These are phyloP conservation scores for Orchestia grillus DNA, from an alignment of 1,140 invertebrate species.

Conservation along the genomic window DNA sequence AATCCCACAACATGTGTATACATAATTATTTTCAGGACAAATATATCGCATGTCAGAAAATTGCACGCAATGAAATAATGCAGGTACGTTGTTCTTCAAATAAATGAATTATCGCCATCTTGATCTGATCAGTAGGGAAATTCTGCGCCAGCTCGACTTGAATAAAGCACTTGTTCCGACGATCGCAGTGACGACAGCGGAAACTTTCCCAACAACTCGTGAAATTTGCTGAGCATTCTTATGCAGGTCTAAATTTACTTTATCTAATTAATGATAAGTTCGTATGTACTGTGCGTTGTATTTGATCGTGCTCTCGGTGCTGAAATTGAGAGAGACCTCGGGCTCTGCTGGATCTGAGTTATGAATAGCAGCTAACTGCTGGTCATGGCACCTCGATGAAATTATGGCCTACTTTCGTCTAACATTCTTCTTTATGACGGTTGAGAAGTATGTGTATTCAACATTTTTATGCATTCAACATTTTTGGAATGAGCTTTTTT, in stretches of 20 bases:
- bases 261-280: not conserved
- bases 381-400: not conserved
- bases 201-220: not conserved
- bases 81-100: not conserved
- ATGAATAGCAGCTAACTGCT: not conserved
- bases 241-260: not conserved
- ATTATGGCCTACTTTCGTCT: not conserved
- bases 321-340: not conserved
- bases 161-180: not conserved
- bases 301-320: not conserved
- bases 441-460: not conserved
- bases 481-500: not conserved
- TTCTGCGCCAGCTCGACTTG: not conserved
- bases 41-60: not conserved
- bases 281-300: not conserved
- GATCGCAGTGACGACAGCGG: not conserved
- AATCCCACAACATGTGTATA: not conserved
- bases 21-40: not conserved
- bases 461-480: not conserved
- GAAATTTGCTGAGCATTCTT: not conserved
- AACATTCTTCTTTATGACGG: not conserved
- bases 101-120: not conserved
- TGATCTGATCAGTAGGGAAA: not conserved
- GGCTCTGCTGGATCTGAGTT: not conserved
- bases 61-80: not conserved